Conservation (phyloP, 2,113 vertebrate species). For the Callaeas wilsoni region DNA sequence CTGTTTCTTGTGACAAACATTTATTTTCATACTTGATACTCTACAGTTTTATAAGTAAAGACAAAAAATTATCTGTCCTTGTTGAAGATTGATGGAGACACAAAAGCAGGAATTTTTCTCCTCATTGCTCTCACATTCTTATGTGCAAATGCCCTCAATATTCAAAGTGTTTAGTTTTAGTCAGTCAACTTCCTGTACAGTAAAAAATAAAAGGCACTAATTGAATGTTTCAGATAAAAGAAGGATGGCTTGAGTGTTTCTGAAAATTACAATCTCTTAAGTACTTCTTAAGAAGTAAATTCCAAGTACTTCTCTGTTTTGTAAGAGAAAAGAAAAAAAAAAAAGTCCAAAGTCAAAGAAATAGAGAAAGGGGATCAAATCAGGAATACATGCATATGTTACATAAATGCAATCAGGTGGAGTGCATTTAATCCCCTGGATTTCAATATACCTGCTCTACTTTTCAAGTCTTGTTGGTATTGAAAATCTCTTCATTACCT, state of each 20-base stretch:
- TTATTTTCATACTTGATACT: background rate
- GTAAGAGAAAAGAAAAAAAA: background rate
- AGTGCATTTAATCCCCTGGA: background rate
- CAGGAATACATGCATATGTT: slow-evolving; percentile 4
- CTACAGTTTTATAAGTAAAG: background rate
- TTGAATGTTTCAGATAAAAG: background rate
- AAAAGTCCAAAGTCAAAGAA: background rate
- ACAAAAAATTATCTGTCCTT: background rate
- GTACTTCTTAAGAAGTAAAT: no score
- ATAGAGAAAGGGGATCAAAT: background rate
- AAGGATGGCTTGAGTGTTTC: background rate
- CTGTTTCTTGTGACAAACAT: background rate
- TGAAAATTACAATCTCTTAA: background rate
- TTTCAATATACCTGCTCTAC: slow-evolving; percentile 11
- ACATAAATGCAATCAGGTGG: slow-evolving; percentile 35
- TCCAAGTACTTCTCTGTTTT: background rate
- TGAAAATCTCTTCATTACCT: background rate
- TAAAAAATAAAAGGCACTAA: background rate
- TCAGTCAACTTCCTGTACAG: background rate
- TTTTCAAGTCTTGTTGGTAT: background rate
- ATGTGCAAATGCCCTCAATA: background rate
- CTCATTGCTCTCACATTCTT: background rate
- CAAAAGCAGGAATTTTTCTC: background rate
- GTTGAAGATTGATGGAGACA: background rate
- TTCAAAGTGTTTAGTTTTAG: background rate